phyloP scores from a whole-genome alignment of 1,140 invertebrate genomes.

The Ceratosolen solmsi region DNA sequence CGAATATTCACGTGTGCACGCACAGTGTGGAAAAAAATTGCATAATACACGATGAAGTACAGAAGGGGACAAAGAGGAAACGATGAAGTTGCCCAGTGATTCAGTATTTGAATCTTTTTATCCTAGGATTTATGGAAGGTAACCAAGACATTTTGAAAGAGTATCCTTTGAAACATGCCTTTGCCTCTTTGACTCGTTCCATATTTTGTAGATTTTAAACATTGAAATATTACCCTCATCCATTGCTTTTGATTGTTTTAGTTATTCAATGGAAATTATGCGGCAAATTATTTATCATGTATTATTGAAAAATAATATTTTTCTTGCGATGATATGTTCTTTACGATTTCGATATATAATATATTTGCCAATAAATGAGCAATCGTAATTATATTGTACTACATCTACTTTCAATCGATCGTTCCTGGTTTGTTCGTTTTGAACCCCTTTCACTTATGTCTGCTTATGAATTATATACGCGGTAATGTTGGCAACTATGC shows the following conservation, averaged over 20 bases:
- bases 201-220: not conserved
- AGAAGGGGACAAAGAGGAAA: not conserved
- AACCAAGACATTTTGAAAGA: conserved; percentile 43
- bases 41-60: conserved; percentile 31
- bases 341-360: not conserved
- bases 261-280: no score
- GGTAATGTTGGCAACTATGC: not conserved
- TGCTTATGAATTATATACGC: conserved; percentile 14
- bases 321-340: not conserved
- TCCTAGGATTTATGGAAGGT: conserved; percentile 48
- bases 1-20: not conserved
- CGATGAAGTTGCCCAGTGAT: not conserved
- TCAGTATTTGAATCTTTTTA: conserved; percentile 31
- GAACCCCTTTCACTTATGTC: not conserved
- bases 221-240: not conserved
- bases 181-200: not conserved
- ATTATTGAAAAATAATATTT: conserved; percentile 1
- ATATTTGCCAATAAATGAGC: not conserved
- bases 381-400: not conserved
- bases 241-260: conserved; percentile 35
- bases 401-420: conserved; percentile 23
- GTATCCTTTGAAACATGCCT: conserved; percentile 36
- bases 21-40: conserved; percentile 21
- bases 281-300: no score
- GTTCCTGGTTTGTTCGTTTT: not conserved